Evolutionary conservation across 2,797 vertebrate genomes (phyloP), one percentile per base, ranked within the genome.

Genomic region (Triplophysa bombifrons): DNA sequence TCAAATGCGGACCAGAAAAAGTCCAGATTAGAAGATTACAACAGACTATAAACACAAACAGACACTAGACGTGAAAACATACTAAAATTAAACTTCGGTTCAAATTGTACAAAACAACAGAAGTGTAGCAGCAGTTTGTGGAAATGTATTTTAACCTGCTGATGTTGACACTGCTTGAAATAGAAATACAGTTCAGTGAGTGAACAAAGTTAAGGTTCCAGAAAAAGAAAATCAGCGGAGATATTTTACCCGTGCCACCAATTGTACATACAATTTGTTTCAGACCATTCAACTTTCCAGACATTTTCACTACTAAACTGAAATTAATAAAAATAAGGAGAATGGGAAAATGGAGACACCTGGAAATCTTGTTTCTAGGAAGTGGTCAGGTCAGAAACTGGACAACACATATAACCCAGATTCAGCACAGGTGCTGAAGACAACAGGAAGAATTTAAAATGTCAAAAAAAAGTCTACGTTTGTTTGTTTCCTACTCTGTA

Each of bases 1-100:
- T 58, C 73, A 85, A 83, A 85, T 83, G 70, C 64, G 67, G 77
- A 82, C 50, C 48, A 74, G 66, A 75, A 78, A 44, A 61, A 67
- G 22, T 71, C n/a, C 41, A 50, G 68, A 80, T 83, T 67, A 69
- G 27, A 83, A 58, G 60, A 76, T 76, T 76, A 80, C 8, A 4
- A 53, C 55, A 12, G 60, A 11, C 76, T 46, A 56, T 16, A 50
- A 71, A 80, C 68, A 74, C 71, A 83, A 83, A 83, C 76, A 80
- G 66, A 76, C 58, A 77, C 53, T 17, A 55, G n/a, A 74, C 50
- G 71, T 67, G 69, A 75, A 79, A 80, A 72, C 76, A 75, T 56
- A 2, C 77, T 71, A 60, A 53, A 76, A 72, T 69, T 67, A 69
- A 56, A 70, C 71, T 60, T n/a, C 2, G 3, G 56, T 38, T 44